Percentiles rank a stretch among this genome's conserved stretches.
Evolutionary conservation across 2,797 vertebrate species (phyloP).

Genomic region (Phrynocephalus forsythii): DNA sequence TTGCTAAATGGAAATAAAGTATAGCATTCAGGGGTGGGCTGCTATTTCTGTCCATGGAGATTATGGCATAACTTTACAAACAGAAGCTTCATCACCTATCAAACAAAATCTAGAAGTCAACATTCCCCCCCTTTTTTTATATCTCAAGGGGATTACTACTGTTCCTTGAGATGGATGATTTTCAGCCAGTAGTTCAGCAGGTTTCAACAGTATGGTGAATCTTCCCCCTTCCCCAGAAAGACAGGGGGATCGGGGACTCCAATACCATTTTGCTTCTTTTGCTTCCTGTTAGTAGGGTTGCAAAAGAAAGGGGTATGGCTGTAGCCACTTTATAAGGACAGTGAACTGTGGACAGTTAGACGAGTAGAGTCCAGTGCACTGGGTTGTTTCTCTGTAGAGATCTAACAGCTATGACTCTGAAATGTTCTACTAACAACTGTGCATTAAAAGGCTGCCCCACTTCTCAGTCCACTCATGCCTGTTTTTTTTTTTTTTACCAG

Average conservation of each 20-base stretch:
- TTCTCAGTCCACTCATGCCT: too few species aligned
- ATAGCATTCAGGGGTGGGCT: conserved; percentile 40
- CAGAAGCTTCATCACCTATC: conserved; percentile 40
- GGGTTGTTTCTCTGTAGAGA: neutral
- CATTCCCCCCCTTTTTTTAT: neutral
- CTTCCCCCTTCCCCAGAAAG: neutral
- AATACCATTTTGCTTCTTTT: neutral
- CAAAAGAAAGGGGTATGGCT: conserved; percentile 21
- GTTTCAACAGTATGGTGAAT: neutral
- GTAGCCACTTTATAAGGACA: neutral
- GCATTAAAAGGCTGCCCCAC: conserved; percentile 27
- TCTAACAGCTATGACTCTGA: neutral
- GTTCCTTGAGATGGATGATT: neutral
- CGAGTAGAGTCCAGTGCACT: conserved; percentile 12
- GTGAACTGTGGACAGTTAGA: neutral
- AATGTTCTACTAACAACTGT: conserved; percentile 27
- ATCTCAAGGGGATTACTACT: neutral
- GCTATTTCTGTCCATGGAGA: conserved; percentile 61
- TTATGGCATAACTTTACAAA: conserved; percentile 43
- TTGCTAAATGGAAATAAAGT: conserved; percentile 51
- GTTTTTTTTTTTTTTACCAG: too few species aligned
- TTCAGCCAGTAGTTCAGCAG: neutral
- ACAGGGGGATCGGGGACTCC: too few species aligned
- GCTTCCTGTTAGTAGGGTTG: conserved; percentile 1
- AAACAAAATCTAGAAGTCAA: conserved; percentile 25